phyloP scores from a whole-genome alignment of 2,888 invertebrate species.

The Chesias legatella region DNA sequence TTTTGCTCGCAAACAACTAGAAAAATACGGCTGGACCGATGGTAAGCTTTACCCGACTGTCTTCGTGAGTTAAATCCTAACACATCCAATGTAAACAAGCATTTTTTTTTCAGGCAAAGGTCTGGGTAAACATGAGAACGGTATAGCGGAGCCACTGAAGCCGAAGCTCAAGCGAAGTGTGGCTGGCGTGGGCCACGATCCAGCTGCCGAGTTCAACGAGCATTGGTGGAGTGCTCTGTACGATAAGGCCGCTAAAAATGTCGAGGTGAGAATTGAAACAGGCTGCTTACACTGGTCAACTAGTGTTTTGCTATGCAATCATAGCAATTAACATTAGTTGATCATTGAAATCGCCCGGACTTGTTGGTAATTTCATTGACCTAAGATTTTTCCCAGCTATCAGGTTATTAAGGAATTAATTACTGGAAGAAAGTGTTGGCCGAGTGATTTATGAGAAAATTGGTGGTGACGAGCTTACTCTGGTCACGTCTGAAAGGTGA shows the following conservation, averaged over 20 bases:
- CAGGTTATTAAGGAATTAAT: no score
- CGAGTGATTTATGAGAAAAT: no score
- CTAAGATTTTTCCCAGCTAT: no score
- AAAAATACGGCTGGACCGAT: conserved; percentile 88
- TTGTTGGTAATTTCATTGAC: no score
- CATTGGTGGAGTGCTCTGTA: conserved; percentile 93
- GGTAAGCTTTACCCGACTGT: conserved; percentile 39
- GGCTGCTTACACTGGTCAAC: background rate
- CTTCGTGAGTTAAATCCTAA: no score
- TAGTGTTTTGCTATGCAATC: no score
- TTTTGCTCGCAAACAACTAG: conserved; percentile 85
- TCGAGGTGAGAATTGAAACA: conserved; percentile 66
- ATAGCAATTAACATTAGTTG: no score
- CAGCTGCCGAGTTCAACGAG: conserved; percentile 86
- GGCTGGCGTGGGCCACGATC: conserved; percentile 88
- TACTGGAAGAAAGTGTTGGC: no score
- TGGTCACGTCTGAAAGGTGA: no score
- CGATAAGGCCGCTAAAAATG: conserved; percentile 86
- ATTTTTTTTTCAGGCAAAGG: conserved; percentile 84
- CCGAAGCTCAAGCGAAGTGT: conserved; percentile 90
- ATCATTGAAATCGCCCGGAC: no score
- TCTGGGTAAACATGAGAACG: conserved; percentile 89
- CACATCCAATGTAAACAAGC: background rate
- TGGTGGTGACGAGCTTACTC: no score
- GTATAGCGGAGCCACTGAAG: conserved; percentile 88